phyloP scores from a whole-genome alignment of 1,140 invertebrate genomes.

The Zophobas morio region DNA sequence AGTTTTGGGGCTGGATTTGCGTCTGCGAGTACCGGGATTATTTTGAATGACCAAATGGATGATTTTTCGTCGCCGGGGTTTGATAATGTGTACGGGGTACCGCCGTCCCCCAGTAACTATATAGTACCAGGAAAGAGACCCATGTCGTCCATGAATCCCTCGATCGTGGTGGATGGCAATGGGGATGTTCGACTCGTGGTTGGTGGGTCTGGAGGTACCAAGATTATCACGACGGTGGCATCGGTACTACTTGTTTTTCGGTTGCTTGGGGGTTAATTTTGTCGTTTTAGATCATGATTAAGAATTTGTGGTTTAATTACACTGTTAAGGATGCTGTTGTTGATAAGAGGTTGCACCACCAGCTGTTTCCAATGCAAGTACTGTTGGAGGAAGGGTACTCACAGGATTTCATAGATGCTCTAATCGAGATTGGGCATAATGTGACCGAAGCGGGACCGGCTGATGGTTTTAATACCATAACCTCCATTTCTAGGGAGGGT shows the following conservation, averaged over 20 bases:
- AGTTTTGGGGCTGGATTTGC: constrained; percentile 84
- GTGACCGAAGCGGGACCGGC: background rate
- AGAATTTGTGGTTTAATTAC: constrained; percentile 58
- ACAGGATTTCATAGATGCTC: constrained; percentile 63
- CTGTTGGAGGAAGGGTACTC: constrained; percentile 70
- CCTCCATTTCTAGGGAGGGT: background rate
- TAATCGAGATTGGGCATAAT: constrained; percentile 54
- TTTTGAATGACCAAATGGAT: constrained; percentile 97
- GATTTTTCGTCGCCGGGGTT: constrained; percentile 91
- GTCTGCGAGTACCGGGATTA: constrained; percentile 87
- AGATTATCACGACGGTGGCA: constrained; percentile 88
- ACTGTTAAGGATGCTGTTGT: constrained; percentile 57
- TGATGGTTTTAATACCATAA: constrained; percentile 1
- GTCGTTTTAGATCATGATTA: constrained; percentile 67
- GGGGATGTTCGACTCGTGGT: constrained; percentile 79
- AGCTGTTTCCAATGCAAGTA: constrained; percentile 80
- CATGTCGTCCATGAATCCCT: constrained; percentile 91
- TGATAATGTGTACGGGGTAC: constrained; percentile 85
- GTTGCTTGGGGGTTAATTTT: background rate
- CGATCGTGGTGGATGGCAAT: constrained; percentile 80
- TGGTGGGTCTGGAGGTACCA: constrained; percentile 91
- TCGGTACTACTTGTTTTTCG: constrained; percentile 69
- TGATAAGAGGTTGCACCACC: constrained; percentile 65
- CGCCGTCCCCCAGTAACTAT: constrained; percentile 86
- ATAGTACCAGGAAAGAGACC: constrained; percentile 86